Evolutionary conservation across 2,113 vertebrate species (phyloP).

Genomic region (Nyctereutes procyonoides): DNA sequence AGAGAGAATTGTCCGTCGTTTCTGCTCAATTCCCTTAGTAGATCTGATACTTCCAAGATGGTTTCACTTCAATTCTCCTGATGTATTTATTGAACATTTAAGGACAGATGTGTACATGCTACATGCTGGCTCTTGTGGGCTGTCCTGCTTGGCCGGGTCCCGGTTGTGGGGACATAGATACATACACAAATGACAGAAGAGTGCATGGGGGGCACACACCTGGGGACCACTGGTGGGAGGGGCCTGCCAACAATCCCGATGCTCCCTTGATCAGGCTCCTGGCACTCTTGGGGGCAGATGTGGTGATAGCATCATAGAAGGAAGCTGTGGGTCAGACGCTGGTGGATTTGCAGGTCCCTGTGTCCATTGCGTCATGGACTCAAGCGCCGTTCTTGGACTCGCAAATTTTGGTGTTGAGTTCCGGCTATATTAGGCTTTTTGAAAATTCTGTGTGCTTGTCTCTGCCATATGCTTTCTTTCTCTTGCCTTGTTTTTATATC

Average conservation of each 20-base stretch:
- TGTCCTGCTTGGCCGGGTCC: not conserved
- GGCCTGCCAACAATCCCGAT: not conserved
- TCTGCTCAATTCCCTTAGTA: not conserved
- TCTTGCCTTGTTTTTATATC: not conserved
- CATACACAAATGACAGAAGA: not conserved
- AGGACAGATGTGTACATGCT: not conserved
- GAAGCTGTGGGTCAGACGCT: not conserved
- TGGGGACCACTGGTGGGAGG: not conserved
- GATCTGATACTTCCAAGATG: not conserved
- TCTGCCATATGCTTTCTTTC: not conserved
- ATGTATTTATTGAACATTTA: not conserved
- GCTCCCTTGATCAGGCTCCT: not conserved
- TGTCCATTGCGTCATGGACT: not conserved
- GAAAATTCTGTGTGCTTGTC: not conserved
- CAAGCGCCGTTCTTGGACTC: not conserved
- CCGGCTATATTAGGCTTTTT: not conserved
- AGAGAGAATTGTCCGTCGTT: not conserved
- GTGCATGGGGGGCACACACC: not conserved
- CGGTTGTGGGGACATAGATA: not conserved
- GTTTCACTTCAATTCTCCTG: not conserved
- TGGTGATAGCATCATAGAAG: not conserved
- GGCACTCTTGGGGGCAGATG: not conserved
- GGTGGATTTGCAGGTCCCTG: no score
- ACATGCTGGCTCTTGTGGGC: fast-evolving
- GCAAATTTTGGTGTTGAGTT: not conserved